Conservation (phyloP, 2,113 vertebrate genomes). For the Uria aalge region DNA sequence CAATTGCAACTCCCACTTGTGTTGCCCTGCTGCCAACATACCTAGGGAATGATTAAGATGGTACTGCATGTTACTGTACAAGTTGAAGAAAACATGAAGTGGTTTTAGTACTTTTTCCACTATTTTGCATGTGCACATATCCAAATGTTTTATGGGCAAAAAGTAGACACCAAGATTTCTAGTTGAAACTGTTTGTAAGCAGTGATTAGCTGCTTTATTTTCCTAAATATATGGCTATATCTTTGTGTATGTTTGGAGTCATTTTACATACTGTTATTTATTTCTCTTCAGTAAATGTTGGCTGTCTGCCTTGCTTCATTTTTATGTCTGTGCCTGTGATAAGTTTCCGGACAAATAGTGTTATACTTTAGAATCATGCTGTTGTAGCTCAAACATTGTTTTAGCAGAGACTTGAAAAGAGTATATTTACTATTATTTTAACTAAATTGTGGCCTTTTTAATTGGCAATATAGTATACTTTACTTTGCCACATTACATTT, state of each 20-base stretch:
- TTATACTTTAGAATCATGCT: not conserved
- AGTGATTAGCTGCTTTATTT: not conserved
- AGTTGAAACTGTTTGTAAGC: not conserved
- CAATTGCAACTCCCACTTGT: not conserved
- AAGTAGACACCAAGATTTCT: not conserved
- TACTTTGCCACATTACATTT: not conserved
- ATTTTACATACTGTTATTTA: not conserved
- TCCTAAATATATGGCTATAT: not conserved
- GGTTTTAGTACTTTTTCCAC: not conserved
- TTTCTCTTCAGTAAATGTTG: not conserved
- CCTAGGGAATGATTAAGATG: constrained; percentile 7
- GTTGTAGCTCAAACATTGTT: not conserved
- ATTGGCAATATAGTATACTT: not conserved
- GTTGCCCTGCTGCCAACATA: constrained; percentile 1
- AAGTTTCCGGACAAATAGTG: not conserved
- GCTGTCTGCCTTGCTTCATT: not conserved
- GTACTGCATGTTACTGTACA: not conserved
- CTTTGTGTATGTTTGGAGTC: not conserved
- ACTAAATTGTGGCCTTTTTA: not conserved
- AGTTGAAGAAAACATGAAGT: not conserved
- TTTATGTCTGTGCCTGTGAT: not conserved
- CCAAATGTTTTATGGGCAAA: not conserved
- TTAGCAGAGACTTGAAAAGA: not conserved
- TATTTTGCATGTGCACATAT: not conserved
- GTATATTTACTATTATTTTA: not conserved